These are phyloP conservation scores for Aleiodes testaceus DNA, from an alignment of 2,888 invertebrate species.

Conservation along the genomic window DNA sequence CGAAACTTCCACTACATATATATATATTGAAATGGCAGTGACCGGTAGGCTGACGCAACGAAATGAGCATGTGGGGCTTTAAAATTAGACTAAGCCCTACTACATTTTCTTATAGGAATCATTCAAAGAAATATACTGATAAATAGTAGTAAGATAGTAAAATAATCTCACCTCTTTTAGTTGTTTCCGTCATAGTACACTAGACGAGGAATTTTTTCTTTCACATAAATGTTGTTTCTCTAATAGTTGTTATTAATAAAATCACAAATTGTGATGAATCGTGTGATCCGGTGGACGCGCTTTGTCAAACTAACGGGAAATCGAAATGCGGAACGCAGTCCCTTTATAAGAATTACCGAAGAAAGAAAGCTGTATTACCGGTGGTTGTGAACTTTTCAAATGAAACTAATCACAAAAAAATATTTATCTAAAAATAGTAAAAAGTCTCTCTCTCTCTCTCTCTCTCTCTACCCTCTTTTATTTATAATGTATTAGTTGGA, in stretches of 20 bases:
- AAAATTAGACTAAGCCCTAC: slow-evolving; percentile 42
- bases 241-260: neutral
- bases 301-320: slow-evolving; percentile 11
- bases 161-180: slow-evolving; percentile 9
- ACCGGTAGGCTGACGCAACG: slow-evolving; percentile 50
- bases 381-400: neutral
- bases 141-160: neutral
- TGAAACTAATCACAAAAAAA: too few species aligned
- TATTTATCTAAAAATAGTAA: too few species aligned
- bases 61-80: slow-evolving; percentile 44
- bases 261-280: neutral
- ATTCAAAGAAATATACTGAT: neutral
- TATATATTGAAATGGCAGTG: too few species aligned
- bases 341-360: neutral
- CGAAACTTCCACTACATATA: too few species aligned
- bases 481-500: too few species aligned
- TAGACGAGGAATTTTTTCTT: neutral
- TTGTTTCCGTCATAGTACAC: slow-evolving; percentile 3
- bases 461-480: too few species aligned
- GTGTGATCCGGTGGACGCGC: neutral
- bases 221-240: neutral
- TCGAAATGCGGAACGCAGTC: slow-evolving; percentile 1
- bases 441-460: too few species aligned
- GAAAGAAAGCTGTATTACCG: slow-evolving; percentile 2
- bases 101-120: neutral